Conservation (phyloP, 92 coral and sea anemone species). For the Heliopora coerulea region DNA sequence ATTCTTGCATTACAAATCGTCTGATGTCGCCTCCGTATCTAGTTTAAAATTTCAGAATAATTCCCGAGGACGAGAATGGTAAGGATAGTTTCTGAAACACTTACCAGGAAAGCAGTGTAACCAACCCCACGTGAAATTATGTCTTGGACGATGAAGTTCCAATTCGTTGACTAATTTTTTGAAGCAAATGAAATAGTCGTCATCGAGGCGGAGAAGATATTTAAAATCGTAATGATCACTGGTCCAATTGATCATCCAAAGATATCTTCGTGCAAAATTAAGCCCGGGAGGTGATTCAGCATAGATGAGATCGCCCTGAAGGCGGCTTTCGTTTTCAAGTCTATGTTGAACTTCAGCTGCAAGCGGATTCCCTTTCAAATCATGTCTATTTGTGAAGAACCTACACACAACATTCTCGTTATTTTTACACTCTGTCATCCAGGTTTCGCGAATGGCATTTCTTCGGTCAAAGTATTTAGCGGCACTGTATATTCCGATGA, state of each 20-base stretch:
- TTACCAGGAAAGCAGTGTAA: not conserved
- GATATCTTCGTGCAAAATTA: conserved; percentile 53
- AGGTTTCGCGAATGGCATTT: not conserved
- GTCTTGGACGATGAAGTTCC: not conserved
- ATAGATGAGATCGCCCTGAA: conserved; percentile 46
- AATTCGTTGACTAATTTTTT: not conserved
- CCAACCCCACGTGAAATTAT: not conserved
- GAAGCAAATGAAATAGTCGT: conserved; percentile 62
- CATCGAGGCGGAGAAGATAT: conserved; percentile 52
- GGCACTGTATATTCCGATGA: not conserved
- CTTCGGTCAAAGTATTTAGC: not conserved
- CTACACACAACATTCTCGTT: not conserved
- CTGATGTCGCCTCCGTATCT: too few species aligned
- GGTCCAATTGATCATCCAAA: conserved; percentile 55
- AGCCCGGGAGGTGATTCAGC: conserved; percentile 51
- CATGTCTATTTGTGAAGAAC: conserved; percentile 52
- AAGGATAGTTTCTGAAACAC: too few species aligned
- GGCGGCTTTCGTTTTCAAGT: conserved; percentile 34
- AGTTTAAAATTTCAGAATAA: too few species aligned
- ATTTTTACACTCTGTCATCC: not conserved
- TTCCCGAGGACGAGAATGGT: too few species aligned
- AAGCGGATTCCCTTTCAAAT: conserved; percentile 9
- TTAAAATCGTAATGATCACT: conserved; percentile 50
- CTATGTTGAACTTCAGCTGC: not conserved
- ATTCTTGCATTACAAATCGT: too few species aligned